phyloP scores from a whole-genome alignment of 2,113 vertebrate genomes.

The Callaeas wilsoni region DNA sequence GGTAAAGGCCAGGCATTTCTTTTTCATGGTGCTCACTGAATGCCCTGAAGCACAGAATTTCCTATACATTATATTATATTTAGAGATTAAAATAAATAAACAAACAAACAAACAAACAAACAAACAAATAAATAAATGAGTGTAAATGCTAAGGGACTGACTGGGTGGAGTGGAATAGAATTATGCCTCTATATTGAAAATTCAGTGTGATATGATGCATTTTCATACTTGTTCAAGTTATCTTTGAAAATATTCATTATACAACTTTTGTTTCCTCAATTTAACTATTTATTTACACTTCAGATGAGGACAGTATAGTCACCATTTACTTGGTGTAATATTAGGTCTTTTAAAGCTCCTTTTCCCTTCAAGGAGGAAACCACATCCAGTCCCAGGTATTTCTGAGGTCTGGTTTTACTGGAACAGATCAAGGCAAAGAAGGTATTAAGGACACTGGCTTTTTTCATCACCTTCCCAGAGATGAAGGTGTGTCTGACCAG shows the following conservation, averaged over 20 bases:
- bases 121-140: no score
- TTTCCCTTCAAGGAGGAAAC: not conserved
- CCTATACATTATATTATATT: not conserved
- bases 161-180: rapidly evolving
- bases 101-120: no score
- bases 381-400: not conserved
- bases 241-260: not conserved
- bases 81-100: not conserved
- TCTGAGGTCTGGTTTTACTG: not conserved
- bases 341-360: not conserved
- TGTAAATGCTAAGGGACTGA: not conserved
- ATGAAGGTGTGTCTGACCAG: not conserved
- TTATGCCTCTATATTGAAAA: not conserved
- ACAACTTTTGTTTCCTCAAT: not conserved
- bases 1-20: not conserved
- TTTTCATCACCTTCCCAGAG: not conserved
- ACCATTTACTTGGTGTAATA: not conserved
- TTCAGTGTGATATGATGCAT: not conserved
- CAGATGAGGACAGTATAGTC: no score
- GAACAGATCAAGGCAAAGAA: not conserved
- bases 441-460: not conserved
- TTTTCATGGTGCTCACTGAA: not conserved
- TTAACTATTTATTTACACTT: not conserved
- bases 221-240: not conserved
- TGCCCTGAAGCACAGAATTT: not conserved